Percentiles rank a stretch among this genome's conserved stretches.
Evolutionary conservation across 2,797 vertebrate genomes (phyloP).

Genomic region (Fundulus diaphanus): DNA sequence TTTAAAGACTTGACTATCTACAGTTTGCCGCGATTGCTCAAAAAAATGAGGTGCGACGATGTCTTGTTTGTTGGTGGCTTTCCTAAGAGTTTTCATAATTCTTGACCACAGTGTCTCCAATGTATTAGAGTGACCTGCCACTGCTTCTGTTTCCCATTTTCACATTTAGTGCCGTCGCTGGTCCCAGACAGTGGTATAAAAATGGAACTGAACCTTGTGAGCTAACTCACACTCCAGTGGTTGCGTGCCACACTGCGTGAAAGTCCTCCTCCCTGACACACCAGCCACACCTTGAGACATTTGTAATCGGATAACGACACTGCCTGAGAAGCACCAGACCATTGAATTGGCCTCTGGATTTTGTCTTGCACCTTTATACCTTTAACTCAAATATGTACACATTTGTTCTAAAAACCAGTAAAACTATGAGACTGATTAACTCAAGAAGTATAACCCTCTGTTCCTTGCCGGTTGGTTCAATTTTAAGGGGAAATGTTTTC

Average conservation of each 20-base stretch:
- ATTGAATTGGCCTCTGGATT: constrained; percentile 51
- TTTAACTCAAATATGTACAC: too few relatives aligned
- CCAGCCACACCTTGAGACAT: constrained; percentile 48
- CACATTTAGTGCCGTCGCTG: constrained; percentile 9
- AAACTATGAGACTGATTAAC: too few relatives aligned
- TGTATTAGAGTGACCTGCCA: constrained; percentile 24
- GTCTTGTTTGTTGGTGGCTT: background rate
- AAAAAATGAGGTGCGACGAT: background rate
- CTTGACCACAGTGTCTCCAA: background rate
- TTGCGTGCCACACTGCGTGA: constrained; percentile 44
- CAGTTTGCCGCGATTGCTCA: background rate
- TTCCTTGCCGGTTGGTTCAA: too few relatives aligned
- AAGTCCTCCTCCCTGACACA: constrained; percentile 59
- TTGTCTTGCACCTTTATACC: too few relatives aligned
- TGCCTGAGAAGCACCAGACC: constrained; percentile 43
- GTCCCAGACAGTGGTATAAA: constrained; percentile 41
- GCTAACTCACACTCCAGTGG: constrained; percentile 42
- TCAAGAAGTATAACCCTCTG: too few relatives aligned
- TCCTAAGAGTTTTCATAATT: constrained; percentile 16
- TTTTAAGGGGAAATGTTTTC: background rate
- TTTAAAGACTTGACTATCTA: too few relatives aligned
- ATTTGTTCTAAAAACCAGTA: too few relatives aligned
- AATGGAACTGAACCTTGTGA: constrained; percentile 40
- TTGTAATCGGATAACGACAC: constrained; percentile 61
- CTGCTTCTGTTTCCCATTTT: constrained; percentile 32